These are phyloP conservation scores for Equus przewalskii DNA, from an alignment of 2,113 vertebrate species.

Conservation along the genomic window DNA sequence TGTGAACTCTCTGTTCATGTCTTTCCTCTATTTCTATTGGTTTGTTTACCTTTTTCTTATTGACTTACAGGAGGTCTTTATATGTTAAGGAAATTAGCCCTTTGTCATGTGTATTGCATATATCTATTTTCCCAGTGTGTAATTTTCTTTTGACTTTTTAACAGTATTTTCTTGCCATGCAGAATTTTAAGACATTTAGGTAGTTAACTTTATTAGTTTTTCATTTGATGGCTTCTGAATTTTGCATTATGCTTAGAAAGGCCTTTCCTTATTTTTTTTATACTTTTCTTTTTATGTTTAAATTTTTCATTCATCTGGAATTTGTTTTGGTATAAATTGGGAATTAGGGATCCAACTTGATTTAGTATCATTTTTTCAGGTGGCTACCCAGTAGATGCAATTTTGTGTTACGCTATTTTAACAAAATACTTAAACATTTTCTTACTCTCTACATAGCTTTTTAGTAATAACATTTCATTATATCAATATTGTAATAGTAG, in stretches of 20 bases:
- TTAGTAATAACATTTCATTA: neutral
- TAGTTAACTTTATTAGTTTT: conserved; percentile 6
- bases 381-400: neutral
- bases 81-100: neutral
- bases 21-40: neutral
- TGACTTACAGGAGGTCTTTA: conserved; percentile 21
- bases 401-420: conserved; percentile 28
- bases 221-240: neutral
- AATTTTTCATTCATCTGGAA: conserved; percentile 47
- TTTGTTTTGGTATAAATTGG: conserved; percentile 33
- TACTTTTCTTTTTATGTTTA: conserved; percentile 52
- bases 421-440: conserved; percentile 41
- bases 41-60: conserved; percentile 22
- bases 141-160: conserved; percentile 21
- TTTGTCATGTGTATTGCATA: conserved; percentile 10
- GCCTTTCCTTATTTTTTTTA: neutral
- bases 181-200: neutral
- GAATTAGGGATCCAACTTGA: conserved; percentile 22
- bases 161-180: neutral
- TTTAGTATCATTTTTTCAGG: conserved; percentile 41
- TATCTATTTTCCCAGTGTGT: neutral
- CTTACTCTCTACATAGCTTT: neutral
- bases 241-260: conserved; percentile 31
- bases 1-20: neutral
- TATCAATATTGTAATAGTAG: neutral